Conservation (phyloP, 2,888 invertebrate species). For the Tanypteryx hageni region DNA sequence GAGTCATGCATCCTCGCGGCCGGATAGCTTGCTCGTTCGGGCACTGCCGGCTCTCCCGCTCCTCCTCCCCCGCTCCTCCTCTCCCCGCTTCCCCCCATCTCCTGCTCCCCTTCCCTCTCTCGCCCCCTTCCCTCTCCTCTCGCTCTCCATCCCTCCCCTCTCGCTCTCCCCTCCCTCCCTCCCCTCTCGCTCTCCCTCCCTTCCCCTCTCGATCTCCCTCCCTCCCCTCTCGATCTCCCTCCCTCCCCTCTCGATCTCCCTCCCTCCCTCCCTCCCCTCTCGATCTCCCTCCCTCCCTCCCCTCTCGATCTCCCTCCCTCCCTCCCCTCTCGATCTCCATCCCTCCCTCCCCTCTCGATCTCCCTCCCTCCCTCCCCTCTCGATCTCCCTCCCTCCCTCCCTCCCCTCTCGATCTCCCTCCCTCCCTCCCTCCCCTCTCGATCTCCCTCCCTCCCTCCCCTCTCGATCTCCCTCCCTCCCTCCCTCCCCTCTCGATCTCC, state of each 20-base stretch:
- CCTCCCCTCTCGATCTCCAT: too few relatives aligned
- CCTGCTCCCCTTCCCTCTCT: not conserved
- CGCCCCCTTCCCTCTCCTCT: too few relatives aligned
- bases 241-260: not conserved
- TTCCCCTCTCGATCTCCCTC: not conserved
- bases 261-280: too few relatives aligned
- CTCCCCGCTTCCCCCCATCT: too few relatives aligned
- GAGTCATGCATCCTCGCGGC: slow-evolving; percentile 35
- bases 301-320: not conserved
- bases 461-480: too few relatives aligned
- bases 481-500: not conserved
- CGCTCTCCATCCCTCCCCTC: not conserved
- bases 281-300: not conserved
- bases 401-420: not conserved
- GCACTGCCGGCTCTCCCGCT: not conserved
- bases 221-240: too few relatives aligned
- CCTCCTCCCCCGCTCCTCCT: not conserved
- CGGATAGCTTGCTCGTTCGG: too few relatives aligned
- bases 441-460: too few relatives aligned
- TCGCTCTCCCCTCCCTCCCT: not conserved
- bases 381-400: not conserved
- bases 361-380: too few relatives aligned
- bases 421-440: not conserved
- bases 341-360: too few relatives aligned
- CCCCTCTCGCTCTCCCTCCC: not conserved